These are phyloP conservation scores for Rhinoptilus africanus DNA, from an alignment of 2,113 vertebrate genomes.

Conservation along the genomic window DNA sequence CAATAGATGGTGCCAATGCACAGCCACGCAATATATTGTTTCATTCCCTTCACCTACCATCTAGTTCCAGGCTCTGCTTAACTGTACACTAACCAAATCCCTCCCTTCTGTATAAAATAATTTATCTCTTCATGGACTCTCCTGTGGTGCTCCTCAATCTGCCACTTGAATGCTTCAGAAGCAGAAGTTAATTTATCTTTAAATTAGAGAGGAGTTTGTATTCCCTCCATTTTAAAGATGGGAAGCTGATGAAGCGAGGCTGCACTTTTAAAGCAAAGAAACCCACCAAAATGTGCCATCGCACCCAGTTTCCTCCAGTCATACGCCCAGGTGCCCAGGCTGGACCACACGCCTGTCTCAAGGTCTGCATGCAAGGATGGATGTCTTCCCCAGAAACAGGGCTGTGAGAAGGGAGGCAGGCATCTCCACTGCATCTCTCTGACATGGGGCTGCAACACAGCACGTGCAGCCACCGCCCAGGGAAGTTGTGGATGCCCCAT, in stretches of 20 bases:
- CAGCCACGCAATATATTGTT: not conserved
- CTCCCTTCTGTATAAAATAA: not conserved
- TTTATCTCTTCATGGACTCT: constrained; percentile 15
- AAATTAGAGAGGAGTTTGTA: constrained; percentile 24
- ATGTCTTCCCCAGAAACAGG: not conserved
- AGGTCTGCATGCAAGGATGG: not conserved
- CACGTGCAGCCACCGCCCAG: not conserved
- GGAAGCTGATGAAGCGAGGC: not conserved
- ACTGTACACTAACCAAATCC: not conserved
- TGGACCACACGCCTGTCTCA: accelerated
- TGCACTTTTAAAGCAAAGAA: not conserved
- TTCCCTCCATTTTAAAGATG: not conserved
- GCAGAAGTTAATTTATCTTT: constrained; percentile 52
- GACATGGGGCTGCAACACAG: accelerated
- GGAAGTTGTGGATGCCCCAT: not conserved
- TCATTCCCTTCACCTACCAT: not conserved
- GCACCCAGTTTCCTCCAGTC: not conserved
- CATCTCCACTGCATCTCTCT: not conserved
- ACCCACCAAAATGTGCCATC: not conserved
- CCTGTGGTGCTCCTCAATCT: constrained; percentile 8
- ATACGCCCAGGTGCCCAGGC: no score
- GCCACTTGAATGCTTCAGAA: constrained; percentile 44
- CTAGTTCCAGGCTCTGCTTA: not conserved
- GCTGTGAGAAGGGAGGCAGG: not conserved
- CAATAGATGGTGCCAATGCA: constrained; percentile 25